Base-by-base conservation (phyloP, 2,888 invertebrate genomes). In the Pyralis farinalis region DNA sequence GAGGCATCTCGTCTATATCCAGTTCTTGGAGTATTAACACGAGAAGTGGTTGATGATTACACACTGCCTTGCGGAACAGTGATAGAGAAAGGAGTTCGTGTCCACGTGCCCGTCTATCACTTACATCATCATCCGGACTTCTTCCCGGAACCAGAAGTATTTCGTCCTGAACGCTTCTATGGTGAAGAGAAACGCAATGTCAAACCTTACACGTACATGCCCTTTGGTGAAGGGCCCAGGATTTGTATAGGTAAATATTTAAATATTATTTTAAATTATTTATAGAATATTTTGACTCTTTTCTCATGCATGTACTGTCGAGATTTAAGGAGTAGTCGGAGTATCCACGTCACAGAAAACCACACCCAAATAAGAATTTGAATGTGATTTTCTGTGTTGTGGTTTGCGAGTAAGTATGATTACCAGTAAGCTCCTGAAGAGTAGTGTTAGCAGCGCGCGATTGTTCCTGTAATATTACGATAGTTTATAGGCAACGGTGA, bases 201-300 rank as follows among this genome's bases (percentile, higher is more conserved):
- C 4, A 63, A 51, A 5, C 68, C 66, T 0, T 71, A 57, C 44
- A 67, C 70, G 0, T 77, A 55, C 36, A 52, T 74, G 10, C 71
- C 79, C 0, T 80, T 73, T 34, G 76, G 79, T 9, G 68, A 71
- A 33, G 79, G 76, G 0, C 69, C 71, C 0, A 61, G 76, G 32
- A 46, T 60, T 22, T 80, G 79, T 29, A 64, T 79, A 12, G 79
- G 79, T 79, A 55, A 62, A 52, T 57, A 9, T 28, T 10, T n/a
- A n/a, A n/a, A n/a, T n/a, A n/a, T n/a, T n/a, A n/a, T n/a, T n/a
- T n/a, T n/a, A n/a, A n/a, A n/a, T n/a, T n/a, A n/a, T n/a, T n/a
- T n/a, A n/a, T n/a, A n/a, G n/a, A n/a, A n/a, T n/a, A n/a, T n/a
- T n/a, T n/a, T n/a, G n/a, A n/a, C n/a, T n/a, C n/a, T n/a, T n/a